A percentile compares a stretch with the other conserved stretches of the same genome.
These are phyloP conservation scores for Perca flavescens DNA, from an alignment of 2,113 vertebrate species.

Conservation along the genomic window DNA sequence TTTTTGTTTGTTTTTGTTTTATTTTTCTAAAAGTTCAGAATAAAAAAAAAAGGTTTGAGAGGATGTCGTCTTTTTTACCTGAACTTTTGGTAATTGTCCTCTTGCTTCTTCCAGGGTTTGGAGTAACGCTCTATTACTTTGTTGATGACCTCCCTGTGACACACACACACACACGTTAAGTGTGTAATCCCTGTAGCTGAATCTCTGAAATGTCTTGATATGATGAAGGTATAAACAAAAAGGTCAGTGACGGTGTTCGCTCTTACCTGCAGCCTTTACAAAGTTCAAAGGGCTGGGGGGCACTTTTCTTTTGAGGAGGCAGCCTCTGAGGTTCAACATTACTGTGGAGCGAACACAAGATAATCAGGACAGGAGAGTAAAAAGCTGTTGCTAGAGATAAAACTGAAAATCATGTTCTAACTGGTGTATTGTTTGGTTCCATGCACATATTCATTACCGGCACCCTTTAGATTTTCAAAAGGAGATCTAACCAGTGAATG, in stretches of 20 bases:
- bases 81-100: conserved; percentile 69
- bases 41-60: not conserved
- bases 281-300: not conserved
- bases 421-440: not conserved
- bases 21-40: not conserved
- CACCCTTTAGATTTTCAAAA: too few relatives aligned
- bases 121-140: conserved; percentile 57
- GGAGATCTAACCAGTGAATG: not conserved
- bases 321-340: conserved; percentile 8
- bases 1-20: not conserved
- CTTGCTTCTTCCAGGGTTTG: conserved; percentile 73
- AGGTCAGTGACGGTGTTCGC: rapidly evolving
- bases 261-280: conserved; percentile 71
- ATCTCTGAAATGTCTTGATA: not conserved
- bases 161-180: conserved; percentile 32
- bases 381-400: not conserved
- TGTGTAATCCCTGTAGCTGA: not conserved
- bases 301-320: conserved; percentile 4
- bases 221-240: not conserved
- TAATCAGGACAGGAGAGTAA: not conserved
- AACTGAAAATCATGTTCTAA: not conserved
- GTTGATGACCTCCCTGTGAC: conserved; percentile 55
- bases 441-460: not conserved
- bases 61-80: conserved; percentile 66
- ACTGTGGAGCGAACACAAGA: conserved; percentile 17